These are phyloP conservation scores for Temnothorax nylanderi DNA, from an alignment of 1,140 invertebrate genomes.

Conservation along the genomic window DNA sequence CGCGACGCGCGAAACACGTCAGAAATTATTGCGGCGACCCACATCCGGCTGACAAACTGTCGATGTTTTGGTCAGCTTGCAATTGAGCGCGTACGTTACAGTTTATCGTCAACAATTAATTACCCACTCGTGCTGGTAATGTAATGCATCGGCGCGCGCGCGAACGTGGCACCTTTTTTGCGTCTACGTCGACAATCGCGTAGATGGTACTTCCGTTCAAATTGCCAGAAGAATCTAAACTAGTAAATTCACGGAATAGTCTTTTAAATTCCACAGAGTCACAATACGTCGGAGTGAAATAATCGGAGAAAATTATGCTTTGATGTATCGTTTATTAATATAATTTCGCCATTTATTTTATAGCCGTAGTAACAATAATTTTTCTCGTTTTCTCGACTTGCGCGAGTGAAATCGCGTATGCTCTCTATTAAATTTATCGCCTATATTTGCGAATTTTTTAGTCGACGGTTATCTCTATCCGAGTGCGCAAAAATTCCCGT, in stretches of 20 bases:
- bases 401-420: not conserved
- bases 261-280: not conserved
- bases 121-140: constrained; percentile 36
- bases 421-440: not conserved
- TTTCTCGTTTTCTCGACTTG: not conserved
- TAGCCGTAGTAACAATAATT: not conserved
- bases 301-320: not conserved
- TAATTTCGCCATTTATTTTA: not conserved
- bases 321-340: not conserved
- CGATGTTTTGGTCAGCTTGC: constrained; percentile 64
- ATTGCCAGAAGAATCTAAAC: not conserved
- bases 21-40: constrained; percentile 70
- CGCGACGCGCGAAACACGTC: constrained; percentile 68
- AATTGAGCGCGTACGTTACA: constrained; percentile 55
- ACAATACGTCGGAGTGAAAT: not conserved
- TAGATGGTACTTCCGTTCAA: not conserved
- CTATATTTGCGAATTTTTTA: constrained; percentile 6
- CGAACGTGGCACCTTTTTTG: not conserved
- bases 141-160: not conserved
- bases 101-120: constrained; percentile 62
- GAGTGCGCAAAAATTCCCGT: constrained; percentile 4
- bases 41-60: constrained; percentile 67
- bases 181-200: not conserved
- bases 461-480: not conserved
- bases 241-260: not conserved